phyloP scores from a whole-genome alignment of 1,140 invertebrate genomes.

The Cataglyphis hispanica region DNA sequence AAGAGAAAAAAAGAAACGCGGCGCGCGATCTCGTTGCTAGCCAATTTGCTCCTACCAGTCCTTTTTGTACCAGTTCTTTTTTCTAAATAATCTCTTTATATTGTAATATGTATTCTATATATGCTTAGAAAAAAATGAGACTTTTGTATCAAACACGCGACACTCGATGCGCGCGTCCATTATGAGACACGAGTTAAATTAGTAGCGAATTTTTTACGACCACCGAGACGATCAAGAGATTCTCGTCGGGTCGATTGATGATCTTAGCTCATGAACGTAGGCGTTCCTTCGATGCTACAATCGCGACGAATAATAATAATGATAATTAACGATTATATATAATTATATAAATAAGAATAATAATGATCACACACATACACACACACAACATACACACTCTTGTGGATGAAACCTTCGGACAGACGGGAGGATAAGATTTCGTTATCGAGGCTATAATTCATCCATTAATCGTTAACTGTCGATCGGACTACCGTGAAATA shows the following conservation, averaged over 20 bases:
- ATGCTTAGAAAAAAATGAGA: constrained; percentile 68
- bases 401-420: constrained; percentile 30
- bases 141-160: constrained; percentile 69
- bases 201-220: constrained; percentile 62
- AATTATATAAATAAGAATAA: constrained; percentile 39
- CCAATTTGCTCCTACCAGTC: constrained; percentile 83
- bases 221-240: constrained; percentile 36
- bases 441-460: constrained; percentile 11
- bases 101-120: constrained; percentile 68
- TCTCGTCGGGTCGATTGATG: constrained; percentile 44
- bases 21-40: constrained; percentile 77
- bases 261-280: constrained; percentile 58
- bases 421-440: constrained; percentile 40
- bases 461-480: background rate
- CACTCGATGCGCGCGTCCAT: constrained; percentile 69
- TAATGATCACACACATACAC: constrained; percentile 12
- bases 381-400: background rate
- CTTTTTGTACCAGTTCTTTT: constrained; percentile 83
- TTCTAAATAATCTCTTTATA: constrained; percentile 83
- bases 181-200: constrained; percentile 34
- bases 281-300: constrained; percentile 45
- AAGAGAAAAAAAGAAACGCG: constrained; percentile 47
- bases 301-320: constrained; percentile 54
- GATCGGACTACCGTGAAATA: background rate
- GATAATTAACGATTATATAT: constrained; percentile 40